Conservation (phyloP, 2,113 vertebrate genomes). For the Galeopterus variegatus region DNA sequence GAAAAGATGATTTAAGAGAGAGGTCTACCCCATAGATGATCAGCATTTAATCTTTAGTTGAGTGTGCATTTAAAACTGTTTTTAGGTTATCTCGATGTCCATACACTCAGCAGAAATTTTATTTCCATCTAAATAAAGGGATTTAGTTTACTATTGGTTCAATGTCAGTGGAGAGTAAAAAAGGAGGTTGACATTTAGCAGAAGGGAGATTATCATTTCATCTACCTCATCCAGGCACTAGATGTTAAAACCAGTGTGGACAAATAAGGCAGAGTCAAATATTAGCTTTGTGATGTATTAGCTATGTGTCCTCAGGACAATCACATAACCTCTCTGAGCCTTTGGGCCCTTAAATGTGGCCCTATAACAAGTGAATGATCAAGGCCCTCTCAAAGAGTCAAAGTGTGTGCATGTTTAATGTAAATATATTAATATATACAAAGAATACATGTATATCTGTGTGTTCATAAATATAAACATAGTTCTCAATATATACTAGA, state of each 20-base stretch:
- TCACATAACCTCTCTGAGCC: background rate
- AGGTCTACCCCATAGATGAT: background rate
- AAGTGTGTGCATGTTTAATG: background rate
- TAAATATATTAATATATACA: background rate
- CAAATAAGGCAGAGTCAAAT: background rate
- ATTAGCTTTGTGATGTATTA: background rate
- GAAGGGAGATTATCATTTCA: background rate
- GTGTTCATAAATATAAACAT: background rate
- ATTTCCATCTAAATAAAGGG: background rate
- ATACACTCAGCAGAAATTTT: background rate
- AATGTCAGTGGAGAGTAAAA: background rate
- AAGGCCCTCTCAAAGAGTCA: background rate
- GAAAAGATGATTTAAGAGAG: background rate
- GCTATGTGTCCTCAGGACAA: background rate
- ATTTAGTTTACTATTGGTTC: background rate
- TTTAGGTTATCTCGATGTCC: background rate
- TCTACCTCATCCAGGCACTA: background rate
- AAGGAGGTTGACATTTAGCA: background rate
- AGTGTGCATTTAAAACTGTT: background rate
- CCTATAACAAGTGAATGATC: background rate
- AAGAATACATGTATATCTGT: background rate
- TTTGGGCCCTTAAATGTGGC: background rate
- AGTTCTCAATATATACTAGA: fast-evolving
- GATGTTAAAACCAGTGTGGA: background rate
- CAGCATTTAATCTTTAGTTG: background rate